Conservation (phyloP, 2,113 vertebrate genomes). For the Oreochromis tanganicae region DNA sequence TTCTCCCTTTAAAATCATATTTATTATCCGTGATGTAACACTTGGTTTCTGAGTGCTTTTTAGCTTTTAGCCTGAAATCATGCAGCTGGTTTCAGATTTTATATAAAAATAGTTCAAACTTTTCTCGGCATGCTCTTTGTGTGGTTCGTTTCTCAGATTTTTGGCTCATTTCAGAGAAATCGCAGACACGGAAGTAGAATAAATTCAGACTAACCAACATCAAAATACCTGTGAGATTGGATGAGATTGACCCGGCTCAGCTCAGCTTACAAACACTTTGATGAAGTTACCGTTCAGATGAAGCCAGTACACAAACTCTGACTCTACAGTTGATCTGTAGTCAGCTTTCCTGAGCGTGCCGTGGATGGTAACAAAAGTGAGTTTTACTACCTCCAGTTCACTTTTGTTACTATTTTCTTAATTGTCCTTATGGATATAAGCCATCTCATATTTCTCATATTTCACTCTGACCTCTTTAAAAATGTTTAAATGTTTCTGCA, state of each 20-base stretch:
- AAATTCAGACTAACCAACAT: not conserved
- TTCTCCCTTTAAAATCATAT: not conserved
- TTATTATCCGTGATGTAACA: not conserved
- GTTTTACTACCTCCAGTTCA: not conserved
- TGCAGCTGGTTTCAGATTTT: not conserved
- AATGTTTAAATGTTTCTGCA: not conserved
- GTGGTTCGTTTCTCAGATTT: not conserved
- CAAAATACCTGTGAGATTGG: not conserved
- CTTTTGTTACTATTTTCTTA: not conserved
- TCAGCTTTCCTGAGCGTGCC: not conserved
- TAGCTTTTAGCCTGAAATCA: not conserved
- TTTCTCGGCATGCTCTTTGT: not conserved
- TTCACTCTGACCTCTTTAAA: not conserved
- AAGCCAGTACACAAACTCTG: not conserved
- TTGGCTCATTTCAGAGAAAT: not conserved
- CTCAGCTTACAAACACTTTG: too few relatives aligned
- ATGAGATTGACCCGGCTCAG: not conserved
- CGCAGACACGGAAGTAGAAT: rapidly evolving
- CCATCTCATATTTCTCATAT: not conserved
- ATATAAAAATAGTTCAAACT: rapidly evolving
- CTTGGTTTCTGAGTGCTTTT: rapidly evolving
- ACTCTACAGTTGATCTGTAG: not conserved
- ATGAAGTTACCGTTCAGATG: not conserved
- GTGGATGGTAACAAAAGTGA: rapidly evolving
- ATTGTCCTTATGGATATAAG: not conserved